phyloP scores from a whole-genome alignment of 2,113 vertebrate genomes.

The Corvus cornix region DNA sequence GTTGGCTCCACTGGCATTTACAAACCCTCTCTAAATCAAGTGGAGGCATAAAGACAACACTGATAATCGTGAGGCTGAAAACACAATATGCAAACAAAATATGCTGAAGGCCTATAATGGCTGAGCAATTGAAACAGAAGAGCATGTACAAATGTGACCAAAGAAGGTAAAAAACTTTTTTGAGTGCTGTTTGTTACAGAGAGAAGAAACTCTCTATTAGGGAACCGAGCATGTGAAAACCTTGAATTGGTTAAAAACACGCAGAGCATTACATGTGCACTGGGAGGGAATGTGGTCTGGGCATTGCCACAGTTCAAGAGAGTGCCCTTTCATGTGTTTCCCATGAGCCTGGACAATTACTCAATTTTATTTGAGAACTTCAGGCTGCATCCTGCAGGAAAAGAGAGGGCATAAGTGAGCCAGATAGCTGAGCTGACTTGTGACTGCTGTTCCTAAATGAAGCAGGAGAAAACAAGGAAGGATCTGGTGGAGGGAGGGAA shows the following conservation, averaged over 20 bases:
- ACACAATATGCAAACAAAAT: background rate
- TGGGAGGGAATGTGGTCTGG: background rate
- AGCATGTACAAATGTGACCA: background rate
- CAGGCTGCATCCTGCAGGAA: background rate
- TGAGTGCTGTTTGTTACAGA: background rate
- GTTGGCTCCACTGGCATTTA: background rate
- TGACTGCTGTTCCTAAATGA: background rate
- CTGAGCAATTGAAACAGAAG: background rate
- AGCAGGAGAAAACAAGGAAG: background rate
- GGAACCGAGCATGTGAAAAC: background rate
- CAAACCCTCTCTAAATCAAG: background rate
- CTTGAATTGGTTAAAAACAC: background rate
- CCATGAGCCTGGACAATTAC: background rate
- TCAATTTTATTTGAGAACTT: background rate
- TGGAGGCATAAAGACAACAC: background rate
- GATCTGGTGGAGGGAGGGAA: background rate
- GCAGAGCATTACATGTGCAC: background rate
- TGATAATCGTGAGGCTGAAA: background rate
- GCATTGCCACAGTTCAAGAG: background rate
- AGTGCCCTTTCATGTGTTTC: conserved; percentile 15
- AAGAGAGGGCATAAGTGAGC: background rate
- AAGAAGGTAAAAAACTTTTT: conserved; percentile 20
- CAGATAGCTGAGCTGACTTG: background rate
- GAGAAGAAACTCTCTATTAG: background rate
- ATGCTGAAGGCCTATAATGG: background rate